phyloP scores from a whole-genome alignment of 2,888 invertebrate genomes.

The Euphydryas editha region DNA sequence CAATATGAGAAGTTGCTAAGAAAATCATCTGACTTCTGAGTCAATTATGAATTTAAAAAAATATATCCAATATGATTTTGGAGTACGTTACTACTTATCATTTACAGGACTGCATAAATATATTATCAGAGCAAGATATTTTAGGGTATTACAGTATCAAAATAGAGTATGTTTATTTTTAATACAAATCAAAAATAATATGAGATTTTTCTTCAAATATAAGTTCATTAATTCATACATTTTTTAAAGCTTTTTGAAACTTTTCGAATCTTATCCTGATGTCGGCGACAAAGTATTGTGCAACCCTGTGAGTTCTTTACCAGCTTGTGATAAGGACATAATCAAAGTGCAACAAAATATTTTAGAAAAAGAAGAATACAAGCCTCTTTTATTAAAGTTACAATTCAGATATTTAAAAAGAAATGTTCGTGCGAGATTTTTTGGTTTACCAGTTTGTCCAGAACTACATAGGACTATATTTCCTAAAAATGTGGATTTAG shows the following conservation, averaged over 20 bases:
- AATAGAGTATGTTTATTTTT: conserved; percentile 85
- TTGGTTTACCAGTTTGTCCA: conserved; percentile 87
- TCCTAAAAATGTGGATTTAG: conserved; percentile 88
- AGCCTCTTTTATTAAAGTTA: conserved; percentile 56
- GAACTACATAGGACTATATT: conserved; percentile 86
- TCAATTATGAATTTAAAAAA: background rate
- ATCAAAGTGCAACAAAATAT: conserved; percentile 84
- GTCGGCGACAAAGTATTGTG: conserved; percentile 87
- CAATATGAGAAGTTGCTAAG: no score
- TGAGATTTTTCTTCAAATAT: conserved; percentile 2
- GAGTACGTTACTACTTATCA: conserved; percentile 86
- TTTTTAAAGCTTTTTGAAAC: conserved; percentile 85
- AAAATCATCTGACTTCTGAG: background rate
- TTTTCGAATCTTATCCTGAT: conserved; percentile 87
- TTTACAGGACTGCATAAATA: conserved; percentile 83
- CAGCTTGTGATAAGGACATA: conserved; percentile 85
- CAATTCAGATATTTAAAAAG: conserved; percentile 78
- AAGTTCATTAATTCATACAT: conserved; percentile 1
- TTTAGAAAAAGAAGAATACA: conserved; percentile 67
- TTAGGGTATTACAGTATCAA: conserved; percentile 86
- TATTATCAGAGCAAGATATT: conserved; percentile 84
- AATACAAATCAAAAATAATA: background rate
- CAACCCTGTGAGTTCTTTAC: conserved; percentile 85
- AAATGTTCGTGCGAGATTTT: conserved; percentile 87
- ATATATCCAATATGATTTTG: conserved; percentile 61